A percentile compares a stretch with the other conserved stretches of the same genome.
Conservation (phyloP, 2,888 invertebrate species). For the Polydrusus tereticollis region DNA sequence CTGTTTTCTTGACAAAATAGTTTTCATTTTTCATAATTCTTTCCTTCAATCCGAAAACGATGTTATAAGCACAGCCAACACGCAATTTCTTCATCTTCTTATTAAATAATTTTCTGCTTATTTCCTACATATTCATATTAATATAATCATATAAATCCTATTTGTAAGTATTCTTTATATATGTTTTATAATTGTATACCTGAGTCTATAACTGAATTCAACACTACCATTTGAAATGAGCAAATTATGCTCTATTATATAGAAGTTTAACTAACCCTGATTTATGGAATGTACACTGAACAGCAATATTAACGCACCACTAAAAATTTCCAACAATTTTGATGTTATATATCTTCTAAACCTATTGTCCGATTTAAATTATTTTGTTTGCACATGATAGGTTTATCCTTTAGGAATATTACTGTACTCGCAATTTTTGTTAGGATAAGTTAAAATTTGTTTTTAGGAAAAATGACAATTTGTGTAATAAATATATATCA, state of each 20-base stretch:
- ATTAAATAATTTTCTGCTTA: background rate
- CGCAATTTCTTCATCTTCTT: slow-evolving; percentile 6
- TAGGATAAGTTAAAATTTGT: too few relatives aligned
- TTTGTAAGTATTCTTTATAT: background rate
- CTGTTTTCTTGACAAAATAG: background rate
- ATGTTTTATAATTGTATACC: background rate
- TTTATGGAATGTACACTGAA: too few relatives aligned
- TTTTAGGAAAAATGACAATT: too few relatives aligned
- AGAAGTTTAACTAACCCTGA: background rate
- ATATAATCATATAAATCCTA: background rate
- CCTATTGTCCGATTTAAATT: too few relatives aligned
- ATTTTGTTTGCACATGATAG: too few relatives aligned
- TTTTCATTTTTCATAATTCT: background rate
- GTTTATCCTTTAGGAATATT: too few relatives aligned
- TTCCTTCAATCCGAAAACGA: background rate
- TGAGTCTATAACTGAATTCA: background rate
- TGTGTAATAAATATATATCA: too few relatives aligned
- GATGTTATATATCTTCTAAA: too few relatives aligned
- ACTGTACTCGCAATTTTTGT: too few relatives aligned
- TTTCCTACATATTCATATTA: background rate
- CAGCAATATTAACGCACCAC: too few relatives aligned
- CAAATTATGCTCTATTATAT: background rate
- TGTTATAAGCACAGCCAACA: background rate
- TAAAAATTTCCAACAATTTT: too few relatives aligned
- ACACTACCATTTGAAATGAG: background rate